Evolutionary conservation across 2,113 vertebrate species (phyloP), one percentile per base, ranked within the genome.

Genomic region (Arothron firmamentum): DNA sequence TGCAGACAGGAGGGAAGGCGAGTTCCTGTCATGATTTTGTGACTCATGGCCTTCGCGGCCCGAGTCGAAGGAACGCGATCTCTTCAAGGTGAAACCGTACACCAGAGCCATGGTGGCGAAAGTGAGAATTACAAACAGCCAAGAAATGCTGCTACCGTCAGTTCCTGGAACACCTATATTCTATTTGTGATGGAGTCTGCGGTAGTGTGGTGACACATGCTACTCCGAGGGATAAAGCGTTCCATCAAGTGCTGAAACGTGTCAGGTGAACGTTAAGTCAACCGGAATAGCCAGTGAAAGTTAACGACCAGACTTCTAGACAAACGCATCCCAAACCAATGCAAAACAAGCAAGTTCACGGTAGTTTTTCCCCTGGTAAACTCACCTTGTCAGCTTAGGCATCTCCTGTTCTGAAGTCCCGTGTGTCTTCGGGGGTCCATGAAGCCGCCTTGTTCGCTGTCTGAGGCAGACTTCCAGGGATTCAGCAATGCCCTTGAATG

Each of bases 401-500:
- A 86, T 87, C 80, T 77, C 83, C 55, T 65, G 74, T 15, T 47
- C 18, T 48, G 65, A 63, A 70, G 56, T 52, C 56, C 55, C 41
- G 6, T 34, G 17, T 0, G 63, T 62, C 62, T 67, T 20, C n/a
- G 53, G 59, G 70, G 66, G 46, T 82, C 84, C 88, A 88, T 89
- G 67, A 67, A 57, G 78, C 67, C 13, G 64, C 52, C 58, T 47
- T 49, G 70, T 59, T 45, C 10, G 20, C 62, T 18, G 67, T 23
- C 43, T 34, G 14, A 20, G 49, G 34, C 71, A 65, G 77, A 55
- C 66, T 65, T 67, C 60, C 51, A 10, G 62, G 60, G 68, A 70
- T 70, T 50, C 41, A 57, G 67, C 56, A 58, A 77, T 86, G 86
- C 69, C 88, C 89, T 88, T 90, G 85, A 90, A 88, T 82, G 82